Conservation (phyloP, 2,797 vertebrate genomes). For the Anguilla marmorata region DNA sequence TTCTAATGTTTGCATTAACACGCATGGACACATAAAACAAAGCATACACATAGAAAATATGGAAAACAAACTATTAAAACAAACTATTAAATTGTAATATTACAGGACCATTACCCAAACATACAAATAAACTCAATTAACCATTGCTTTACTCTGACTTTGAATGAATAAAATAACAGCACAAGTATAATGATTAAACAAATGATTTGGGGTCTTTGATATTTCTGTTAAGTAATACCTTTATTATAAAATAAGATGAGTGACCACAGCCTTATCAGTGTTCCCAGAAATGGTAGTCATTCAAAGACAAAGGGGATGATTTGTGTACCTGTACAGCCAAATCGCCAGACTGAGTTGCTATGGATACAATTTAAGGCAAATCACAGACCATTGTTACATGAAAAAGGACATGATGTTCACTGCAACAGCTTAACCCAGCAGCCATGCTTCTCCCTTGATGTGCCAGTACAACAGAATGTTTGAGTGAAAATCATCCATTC, state of each 20-base stretch:
- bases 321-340: not conserved
- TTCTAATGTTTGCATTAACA: not conserved
- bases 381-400: not conserved
- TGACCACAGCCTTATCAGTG: not conserved
- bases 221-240: not conserved
- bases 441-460: not conserved
- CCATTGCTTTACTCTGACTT: not conserved
- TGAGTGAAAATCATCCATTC: not conserved
- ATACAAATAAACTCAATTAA: not conserved
- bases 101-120: not conserved
- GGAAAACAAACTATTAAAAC: slow-evolving; percentile 50
- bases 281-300: not conserved
- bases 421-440: not conserved
- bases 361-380: not conserved
- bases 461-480: not conserved
- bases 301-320: not conserved
- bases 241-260: not conserved
- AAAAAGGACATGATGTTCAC: not conserved
- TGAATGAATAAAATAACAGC: not conserved
- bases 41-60: slow-evolving; percentile 19
- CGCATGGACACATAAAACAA: slow-evolving; percentile 15
- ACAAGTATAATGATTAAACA: not conserved
- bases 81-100: slow-evolving; percentile 48
- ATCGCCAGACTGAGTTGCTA: not conserved
- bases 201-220: not conserved